These are phyloP conservation scores for Porphyrio hochstetteri DNA, from an alignment of 2,113 vertebrate genomes.

Conservation along the genomic window DNA sequence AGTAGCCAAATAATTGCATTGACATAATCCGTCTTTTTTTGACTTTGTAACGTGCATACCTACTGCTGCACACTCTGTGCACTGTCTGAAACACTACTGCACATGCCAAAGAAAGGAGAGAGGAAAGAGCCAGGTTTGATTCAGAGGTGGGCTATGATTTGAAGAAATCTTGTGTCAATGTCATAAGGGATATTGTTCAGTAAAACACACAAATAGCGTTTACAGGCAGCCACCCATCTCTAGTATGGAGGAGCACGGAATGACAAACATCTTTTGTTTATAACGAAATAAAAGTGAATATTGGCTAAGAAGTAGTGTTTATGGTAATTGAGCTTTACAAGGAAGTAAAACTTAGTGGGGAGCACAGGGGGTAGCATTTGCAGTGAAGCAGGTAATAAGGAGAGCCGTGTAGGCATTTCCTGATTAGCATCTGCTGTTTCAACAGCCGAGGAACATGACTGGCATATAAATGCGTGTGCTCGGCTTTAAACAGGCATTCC, in stretches of 20 bases:
- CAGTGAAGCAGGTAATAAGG: constrained; percentile 27
- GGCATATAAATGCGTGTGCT: not conserved
- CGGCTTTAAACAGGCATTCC: constrained; percentile 9
- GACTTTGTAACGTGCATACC: not conserved
- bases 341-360: constrained; percentile 15
- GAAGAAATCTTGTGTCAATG: not conserved
- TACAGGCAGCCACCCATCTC: not conserved
- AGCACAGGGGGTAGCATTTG: not conserved
- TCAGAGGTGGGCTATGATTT: not conserved
- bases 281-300: not conserved
- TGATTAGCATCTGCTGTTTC: constrained; percentile 51
- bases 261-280: constrained; percentile 35
- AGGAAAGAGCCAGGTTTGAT: not conserved
- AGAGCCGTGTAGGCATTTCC: constrained; percentile 21
- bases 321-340: constrained; percentile 26
- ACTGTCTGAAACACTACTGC: not conserved
- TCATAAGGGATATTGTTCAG: not conserved
- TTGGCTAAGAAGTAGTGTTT: constrained; percentile 44
- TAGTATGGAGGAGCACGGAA: not conserved
- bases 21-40: not conserved
- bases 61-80: not conserved
- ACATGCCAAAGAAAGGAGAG: not conserved
- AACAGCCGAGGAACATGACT: constrained; percentile 22
- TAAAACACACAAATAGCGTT: not conserved
- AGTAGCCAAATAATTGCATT: not conserved